Base-by-base conservation (phyloP, 2,797 vertebrate genomes). In the Sebastes dallii region DNA sequence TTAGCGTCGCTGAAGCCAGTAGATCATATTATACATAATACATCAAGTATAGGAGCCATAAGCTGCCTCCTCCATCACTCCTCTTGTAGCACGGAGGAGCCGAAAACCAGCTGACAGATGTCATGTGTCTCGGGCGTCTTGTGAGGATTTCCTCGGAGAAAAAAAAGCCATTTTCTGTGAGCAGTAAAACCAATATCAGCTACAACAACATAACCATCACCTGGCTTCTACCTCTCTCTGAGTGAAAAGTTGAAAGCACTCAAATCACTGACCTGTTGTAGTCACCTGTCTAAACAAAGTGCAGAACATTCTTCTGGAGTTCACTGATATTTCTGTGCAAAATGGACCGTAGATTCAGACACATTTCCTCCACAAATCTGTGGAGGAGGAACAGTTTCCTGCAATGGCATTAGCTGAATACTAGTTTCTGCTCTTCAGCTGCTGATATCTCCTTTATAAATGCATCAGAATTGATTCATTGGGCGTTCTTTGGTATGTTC, bases 11-110 rank as follows among this genome's bases (percentile, higher is more conserved):
- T 58, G 71, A 10, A 89, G 77, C 80, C 80, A 24, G 66, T 9
- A 75, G 74, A 84, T 89, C 78, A 46, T 46, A 46, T 18, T 18
- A 86, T 88, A 69, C 85, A 89, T 90, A 89, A 90, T 86, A 89
- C 85, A 91, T 92, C 85, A 88, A 83, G 78, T 25, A 64, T 16
- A 20, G 36, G 65, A 86, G 67, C 80, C 80, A 72, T 76, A 71
- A 84, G 82, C 72, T 46, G 81, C 84, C 66, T 83, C 70, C 75
- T 61, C 60, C 71, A 50, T 68, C 50, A 3, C 58, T 82, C 29
- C 20, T 20, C 74, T 72, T 11, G 6, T 7, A 66, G 59, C 36
- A 64, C 39, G 65, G 68, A 25, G 69, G 68, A 78, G 70, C 60
- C 39, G 25, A 65, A 16, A 3, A 71, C 20, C 61, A 36, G 39